phyloP scores from a whole-genome alignment of 2,888 invertebrate species.

The Spisula solida region DNA sequence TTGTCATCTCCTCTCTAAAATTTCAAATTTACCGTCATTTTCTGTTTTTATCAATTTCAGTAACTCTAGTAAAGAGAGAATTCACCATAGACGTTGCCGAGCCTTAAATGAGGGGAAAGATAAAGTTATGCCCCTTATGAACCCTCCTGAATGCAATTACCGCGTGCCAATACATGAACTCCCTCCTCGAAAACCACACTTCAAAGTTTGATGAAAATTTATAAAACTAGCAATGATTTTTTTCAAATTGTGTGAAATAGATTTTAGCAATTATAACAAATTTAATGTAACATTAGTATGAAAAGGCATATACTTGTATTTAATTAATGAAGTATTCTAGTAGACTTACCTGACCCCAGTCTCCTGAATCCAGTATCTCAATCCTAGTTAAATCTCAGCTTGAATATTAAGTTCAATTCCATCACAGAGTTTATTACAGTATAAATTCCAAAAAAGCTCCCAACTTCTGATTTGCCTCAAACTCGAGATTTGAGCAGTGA shows the following conservation, averaged over 20 bases:
- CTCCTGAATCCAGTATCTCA: too few species aligned
- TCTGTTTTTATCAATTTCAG: slow-evolving; percentile 65
- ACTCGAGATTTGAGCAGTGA: too few species aligned
- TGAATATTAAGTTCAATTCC: not conserved
- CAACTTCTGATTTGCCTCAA: too few species aligned
- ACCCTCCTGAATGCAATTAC: slow-evolving; percentile 76
- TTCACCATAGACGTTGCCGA: slow-evolving; percentile 75
- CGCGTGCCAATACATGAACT: slow-evolving; percentile 72
- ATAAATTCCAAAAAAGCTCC: too few species aligned
- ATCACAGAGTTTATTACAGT: too few species aligned
- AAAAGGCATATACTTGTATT: not conserved
- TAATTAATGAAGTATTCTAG: too few species aligned
- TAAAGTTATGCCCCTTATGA: slow-evolving; percentile 79
- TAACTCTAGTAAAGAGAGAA: slow-evolving; percentile 66
- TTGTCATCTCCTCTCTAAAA: not conserved
- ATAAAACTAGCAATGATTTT: not conserved
- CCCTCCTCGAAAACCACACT: slow-evolving; percentile 83
- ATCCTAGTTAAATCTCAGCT: not conserved
- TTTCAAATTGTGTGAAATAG: slow-evolving; percentile 19
- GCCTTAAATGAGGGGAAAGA: slow-evolving; percentile 80
- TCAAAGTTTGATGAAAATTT: slow-evolving; percentile 76
- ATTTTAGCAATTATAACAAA: not conserved
- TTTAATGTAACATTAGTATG: not conserved
- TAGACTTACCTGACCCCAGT: too few species aligned
- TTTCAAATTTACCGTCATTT: not conserved